Percentiles rank a stretch among this genome's conserved stretches.
phyloP scores from a whole-genome alignment of 2,888 invertebrate species.

The Andrena trimmerana region DNA sequence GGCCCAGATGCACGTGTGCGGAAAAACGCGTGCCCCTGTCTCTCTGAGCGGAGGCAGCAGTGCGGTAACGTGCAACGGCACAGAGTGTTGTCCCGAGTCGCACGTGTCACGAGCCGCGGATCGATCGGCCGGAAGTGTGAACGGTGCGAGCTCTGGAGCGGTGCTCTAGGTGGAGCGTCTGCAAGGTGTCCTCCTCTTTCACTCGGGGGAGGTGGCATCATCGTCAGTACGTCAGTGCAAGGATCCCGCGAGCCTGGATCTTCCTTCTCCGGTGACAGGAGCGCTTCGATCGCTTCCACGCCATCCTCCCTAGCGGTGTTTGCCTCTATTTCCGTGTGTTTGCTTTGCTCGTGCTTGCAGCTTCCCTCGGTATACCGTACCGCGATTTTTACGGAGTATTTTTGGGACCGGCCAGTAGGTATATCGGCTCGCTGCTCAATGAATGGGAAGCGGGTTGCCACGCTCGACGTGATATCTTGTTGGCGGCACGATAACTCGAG shows the following conservation, averaged over 20 bases:
- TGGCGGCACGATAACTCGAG: too few relatives aligned
- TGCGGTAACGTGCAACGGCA: conserved; percentile 39
- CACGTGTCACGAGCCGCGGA: conserved; percentile 67
- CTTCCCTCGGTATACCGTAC: conserved; percentile 21
- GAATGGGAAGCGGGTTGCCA: background rate
- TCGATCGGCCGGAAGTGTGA: conserved; percentile 71
- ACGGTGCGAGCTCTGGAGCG: conserved; percentile 6
- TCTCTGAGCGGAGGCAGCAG: background rate
- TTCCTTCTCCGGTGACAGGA: conserved; percentile 13
- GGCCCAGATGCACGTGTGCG: conserved; percentile 50
- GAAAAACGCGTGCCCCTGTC: conserved; percentile 47
- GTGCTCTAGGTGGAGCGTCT: conserved; percentile 13
- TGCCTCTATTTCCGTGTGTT: conserved; percentile 60
- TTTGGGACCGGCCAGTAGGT: conserved; percentile 15
- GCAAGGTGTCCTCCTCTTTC: background rate
- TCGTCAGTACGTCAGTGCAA: too few relatives aligned
- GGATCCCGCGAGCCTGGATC: background rate
- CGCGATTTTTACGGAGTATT: conserved; percentile 48
- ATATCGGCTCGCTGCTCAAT: background rate
- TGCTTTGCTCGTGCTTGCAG: conserved; percentile 48
- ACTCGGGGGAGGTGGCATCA: background rate
- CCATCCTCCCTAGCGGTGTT: conserved; percentile 11
- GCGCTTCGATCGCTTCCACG: background rate
- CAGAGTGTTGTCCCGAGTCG: conserved; percentile 43
- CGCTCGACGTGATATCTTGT: background rate